These are phyloP conservation scores for Aramus guarauna DNA, from an alignment of 2,113 vertebrate genomes.

Conservation along the genomic window DNA sequence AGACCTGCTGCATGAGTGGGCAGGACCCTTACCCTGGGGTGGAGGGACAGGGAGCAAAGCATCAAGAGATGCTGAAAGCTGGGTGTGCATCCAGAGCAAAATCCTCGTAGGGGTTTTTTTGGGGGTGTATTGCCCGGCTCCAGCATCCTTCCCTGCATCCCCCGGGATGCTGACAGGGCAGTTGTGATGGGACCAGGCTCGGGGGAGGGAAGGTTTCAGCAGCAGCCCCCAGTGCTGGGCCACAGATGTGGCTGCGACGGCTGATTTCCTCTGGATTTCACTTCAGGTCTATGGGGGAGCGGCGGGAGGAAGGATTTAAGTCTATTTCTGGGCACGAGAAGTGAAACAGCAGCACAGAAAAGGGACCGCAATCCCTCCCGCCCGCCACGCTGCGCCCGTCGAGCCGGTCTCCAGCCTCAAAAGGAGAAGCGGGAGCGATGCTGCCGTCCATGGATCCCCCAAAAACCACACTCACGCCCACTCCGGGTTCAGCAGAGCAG, in stretches of 20 bases:
- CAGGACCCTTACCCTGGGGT: background rate
- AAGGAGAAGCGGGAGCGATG: background rate
- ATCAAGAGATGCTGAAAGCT: background rate
- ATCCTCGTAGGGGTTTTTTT: background rate
- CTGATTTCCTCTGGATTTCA: background rate
- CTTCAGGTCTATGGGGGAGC: background rate
- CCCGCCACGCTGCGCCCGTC: fast-evolving
- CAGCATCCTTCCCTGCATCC: background rate
- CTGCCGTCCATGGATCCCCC: background rate
- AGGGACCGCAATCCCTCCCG: background rate
- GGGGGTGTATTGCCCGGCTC: background rate
- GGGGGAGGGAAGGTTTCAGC: fast-evolving
- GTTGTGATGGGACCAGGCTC: background rate
- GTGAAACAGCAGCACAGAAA: background rate
- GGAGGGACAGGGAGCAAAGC: background rate
- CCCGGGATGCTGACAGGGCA: fast-evolving
- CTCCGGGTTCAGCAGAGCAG: background rate
- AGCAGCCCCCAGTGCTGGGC: background rate
- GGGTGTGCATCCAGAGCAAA: background rate
- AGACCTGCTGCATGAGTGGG: background rate
- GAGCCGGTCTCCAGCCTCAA: background rate
- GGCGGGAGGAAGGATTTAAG: background rate
- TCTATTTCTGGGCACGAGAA: background rate
- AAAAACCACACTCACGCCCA: background rate
- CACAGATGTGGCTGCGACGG: fast-evolving